Evolutionary conservation across 2,888 invertebrate species (phyloP), one percentile per base, ranked within the genome.

Genomic region (Psylliodes chrysocephalus): DNA sequence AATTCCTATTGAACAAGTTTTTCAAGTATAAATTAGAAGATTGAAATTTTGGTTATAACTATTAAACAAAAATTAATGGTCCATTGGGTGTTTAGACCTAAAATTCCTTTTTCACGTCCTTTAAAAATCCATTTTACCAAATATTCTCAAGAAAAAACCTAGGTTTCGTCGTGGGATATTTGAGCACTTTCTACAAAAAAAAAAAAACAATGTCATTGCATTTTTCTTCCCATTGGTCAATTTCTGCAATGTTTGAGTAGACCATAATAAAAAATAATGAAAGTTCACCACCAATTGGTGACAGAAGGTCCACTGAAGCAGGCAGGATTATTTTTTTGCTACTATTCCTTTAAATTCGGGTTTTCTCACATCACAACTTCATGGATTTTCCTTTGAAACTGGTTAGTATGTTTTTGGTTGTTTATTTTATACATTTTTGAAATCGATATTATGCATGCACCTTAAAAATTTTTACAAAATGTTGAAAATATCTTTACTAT

Each of bases 251-350:
- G 72, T 73, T 73, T 73, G 70, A 73, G 73, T 74, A 71, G 73
- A 73, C 72, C 71, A 57, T n/a, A 60, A 56, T 57, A 63, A 42
- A 33, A 22, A 44, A 38, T 3, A 4, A 46, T 35, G 54, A 54
- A 52, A 63, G 51, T 61, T n/a, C 51, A 51, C 60, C 53, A 38
- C 25, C 68, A n/a, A 73, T 73, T 71, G 73, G 69, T 70, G 63
- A 63, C 56, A 63, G 64, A 56, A 77, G 78, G 79, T 79, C 78
- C 76, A 78, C 80, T 80, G 79, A 80, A 79, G 73, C 72, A 70
- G 64, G 78, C 78, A 78, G 77, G 75, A 72, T 73, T 67, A 44
- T 18, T 51, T 59, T 71, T 70, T 68, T 76, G 77, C 76, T 75
- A 77, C 76, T 76, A 76, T 76, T 71, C 74, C 70, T 68, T 71